Evolutionary conservation across 1,140 invertebrate genomes (phyloP).

Genomic region (honey bee (Apis mellifera)): DNA sequence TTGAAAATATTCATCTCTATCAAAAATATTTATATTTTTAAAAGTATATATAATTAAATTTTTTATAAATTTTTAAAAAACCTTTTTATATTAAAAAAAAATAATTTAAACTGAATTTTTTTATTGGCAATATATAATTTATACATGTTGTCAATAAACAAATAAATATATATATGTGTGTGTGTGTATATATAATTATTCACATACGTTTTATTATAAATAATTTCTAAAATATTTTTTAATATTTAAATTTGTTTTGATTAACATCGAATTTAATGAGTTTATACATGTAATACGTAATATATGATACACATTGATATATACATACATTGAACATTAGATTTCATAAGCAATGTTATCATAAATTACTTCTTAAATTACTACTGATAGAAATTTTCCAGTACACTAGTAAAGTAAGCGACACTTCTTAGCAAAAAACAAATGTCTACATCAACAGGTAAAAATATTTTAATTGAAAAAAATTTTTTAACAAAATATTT

Average conservation of each 20-base stretch:
- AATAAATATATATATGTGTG: too few relatives aligned
- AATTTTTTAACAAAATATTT: background rate
- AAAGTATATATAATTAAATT: background rate
- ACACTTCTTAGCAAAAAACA: background rate
- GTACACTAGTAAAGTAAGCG: background rate
- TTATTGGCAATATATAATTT: background rate
- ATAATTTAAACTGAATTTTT: background rate
- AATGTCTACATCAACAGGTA: constrained; percentile 43
- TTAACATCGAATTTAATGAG: constrained; percentile 23
- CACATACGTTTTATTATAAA: background rate
- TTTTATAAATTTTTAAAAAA: background rate
- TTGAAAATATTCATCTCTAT: background rate
- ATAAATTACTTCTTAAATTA: constrained; percentile 14
- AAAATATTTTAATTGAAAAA: constrained; percentile 1
- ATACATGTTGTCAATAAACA: too few relatives aligned
- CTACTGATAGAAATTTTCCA: constrained; percentile 6
- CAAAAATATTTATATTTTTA: background rate
- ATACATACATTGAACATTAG: background rate
- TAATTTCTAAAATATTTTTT: background rate
- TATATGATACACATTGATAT: background rate
- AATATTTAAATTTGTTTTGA: background rate
- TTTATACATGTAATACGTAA: background rate
- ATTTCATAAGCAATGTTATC: constrained; percentile 23
- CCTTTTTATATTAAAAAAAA: background rate
- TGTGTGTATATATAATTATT: too few relatives aligned